Base-by-base conservation (phyloP, 2,888 invertebrate species). In the Marronus borbonicus region DNA sequence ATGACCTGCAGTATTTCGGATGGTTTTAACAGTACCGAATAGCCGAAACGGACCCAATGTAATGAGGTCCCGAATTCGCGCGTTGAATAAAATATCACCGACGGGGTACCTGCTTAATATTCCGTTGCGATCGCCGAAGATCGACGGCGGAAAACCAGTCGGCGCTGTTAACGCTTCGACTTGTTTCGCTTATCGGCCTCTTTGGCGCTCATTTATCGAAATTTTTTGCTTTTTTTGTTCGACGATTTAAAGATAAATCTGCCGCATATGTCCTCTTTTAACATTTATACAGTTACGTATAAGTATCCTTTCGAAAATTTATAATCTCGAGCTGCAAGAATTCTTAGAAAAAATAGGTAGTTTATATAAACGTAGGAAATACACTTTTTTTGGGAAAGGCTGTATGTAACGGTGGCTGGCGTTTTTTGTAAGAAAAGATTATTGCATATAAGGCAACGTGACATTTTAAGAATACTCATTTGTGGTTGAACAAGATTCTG, bases 21-120 rank as follows among this genome's bases (percentile, higher is more conserved):
- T 72, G 58, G 72, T 60, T 60, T 72, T 72, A 72, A 72, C 72
- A 72, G 72, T 72, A 72, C 72, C 58, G 20, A 44, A 17, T 17
- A 58, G 58, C n/a, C 44, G 72, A 20, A 60, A 39, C 72, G 60
- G n/a, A 72, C 72, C 24, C 60, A 72, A 72, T 72, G 72, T 72
- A 72, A 72, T 72, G 58, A 72, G 58, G 58, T 31, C 39, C 72
- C 39, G 72, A 72, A 36, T 44, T 39, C 72, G 72, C 72, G 72
- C 72, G 17, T 20, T 72, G 72, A 72, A 72, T 72, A 72, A 72
- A 72, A 72, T 72, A 72, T 72, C 60, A 20, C 60, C 20, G 20
- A 49, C 24, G 10, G 17, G 60, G 20, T 12, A 36, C 8, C 50
- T 50, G 20, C 60, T 72, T 72, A 72, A 72, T 72, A 72, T 72